Percentiles rank a stretch among this genome's conserved stretches.
Evolutionary conservation across 1,140 invertebrate genomes (phyloP).

Genomic region (Sinella curviseta): DNA sequence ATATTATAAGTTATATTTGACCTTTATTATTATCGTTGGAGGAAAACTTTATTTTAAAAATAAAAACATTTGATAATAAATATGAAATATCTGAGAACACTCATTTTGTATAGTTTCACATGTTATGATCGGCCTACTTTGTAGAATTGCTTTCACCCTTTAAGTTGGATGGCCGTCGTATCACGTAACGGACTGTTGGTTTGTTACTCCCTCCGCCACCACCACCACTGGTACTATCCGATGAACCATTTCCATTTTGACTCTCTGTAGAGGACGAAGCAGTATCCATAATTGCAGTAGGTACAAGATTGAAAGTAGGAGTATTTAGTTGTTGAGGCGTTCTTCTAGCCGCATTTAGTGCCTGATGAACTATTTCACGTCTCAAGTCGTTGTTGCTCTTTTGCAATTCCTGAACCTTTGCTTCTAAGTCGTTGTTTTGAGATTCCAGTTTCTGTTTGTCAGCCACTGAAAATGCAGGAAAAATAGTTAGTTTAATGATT

Average conservation of each 20-base stretch:
- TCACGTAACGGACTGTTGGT: background rate
- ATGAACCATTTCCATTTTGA: no score
- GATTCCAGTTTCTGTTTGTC: slow-evolving; percentile 7
- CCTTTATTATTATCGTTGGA: no score
- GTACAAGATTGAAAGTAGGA: background rate
- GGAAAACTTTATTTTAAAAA: no score
- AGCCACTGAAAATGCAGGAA: background rate
- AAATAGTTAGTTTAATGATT: background rate
- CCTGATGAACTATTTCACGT: background rate
- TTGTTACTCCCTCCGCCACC: no score
- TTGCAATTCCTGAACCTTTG: background rate
- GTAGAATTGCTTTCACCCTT: background rate
- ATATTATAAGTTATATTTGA: no score
- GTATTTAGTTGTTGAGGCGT: background rate
- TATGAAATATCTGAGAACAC: no score
- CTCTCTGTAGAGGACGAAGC: no score
- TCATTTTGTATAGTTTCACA: no score
- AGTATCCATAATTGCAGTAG: background rate
- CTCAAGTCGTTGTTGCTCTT: background rate
- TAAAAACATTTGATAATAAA: no score
- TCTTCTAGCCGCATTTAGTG: background rate
- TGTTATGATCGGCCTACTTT: no score
- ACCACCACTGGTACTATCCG: no score
- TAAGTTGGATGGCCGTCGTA: background rate
- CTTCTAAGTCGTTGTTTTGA: background rate